phyloP scores from a whole-genome alignment of 2,797 vertebrate species.

The Cryptoprocta ferox region DNA sequence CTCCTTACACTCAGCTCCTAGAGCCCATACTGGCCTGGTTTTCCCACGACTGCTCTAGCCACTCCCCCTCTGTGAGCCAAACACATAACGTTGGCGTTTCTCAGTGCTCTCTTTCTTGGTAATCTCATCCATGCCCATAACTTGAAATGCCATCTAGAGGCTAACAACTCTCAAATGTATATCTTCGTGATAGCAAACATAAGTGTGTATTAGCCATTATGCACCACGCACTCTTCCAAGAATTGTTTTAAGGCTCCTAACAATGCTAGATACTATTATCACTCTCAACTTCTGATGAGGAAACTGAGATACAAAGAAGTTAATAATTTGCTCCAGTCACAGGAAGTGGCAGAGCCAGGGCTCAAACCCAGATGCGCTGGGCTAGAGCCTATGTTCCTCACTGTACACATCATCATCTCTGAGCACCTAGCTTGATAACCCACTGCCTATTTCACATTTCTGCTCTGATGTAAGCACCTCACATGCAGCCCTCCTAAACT shows the following conservation, averaged over 20 bases:
- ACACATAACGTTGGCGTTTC: background rate
- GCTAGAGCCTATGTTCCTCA: background rate
- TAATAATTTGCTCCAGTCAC: background rate
- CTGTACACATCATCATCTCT: background rate
- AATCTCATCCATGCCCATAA: background rate
- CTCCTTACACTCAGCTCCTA: background rate
- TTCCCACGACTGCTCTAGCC: background rate
- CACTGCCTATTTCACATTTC: background rate
- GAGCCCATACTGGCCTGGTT: too few relatives aligned
- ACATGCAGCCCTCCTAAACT: background rate
- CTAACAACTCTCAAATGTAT: background rate
- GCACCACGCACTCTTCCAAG: background rate
- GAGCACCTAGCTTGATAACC: background rate
- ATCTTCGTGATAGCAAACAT: background rate
- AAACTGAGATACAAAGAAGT: background rate
- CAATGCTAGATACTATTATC: background rate
- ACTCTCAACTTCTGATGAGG: background rate
- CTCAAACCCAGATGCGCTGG: background rate
- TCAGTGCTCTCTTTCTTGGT: background rate
- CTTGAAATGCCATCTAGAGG: background rate
- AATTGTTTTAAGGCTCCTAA: background rate
- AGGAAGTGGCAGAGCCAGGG: background rate
- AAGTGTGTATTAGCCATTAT: background rate
- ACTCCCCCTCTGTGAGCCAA: background rate
- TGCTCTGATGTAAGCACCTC: background rate